Evolutionary conservation across 2,888 invertebrate species (phyloP).

Genomic region (Amiota communis): DNA sequence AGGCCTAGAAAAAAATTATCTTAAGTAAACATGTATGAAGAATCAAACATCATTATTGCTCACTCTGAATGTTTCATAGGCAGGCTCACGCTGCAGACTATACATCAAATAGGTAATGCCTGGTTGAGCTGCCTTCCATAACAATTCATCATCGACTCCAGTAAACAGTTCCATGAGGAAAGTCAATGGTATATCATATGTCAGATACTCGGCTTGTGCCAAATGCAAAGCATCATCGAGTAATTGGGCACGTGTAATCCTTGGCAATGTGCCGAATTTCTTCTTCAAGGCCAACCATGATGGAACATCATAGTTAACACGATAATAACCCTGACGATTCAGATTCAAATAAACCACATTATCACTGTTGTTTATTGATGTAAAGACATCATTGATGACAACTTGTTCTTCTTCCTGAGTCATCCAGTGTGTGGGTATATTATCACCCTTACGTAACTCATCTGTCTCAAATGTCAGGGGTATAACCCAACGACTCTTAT

Average conservation of each 20-base stretch:
- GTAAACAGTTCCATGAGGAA: constrained; percentile 74
- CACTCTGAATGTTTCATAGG: constrained; percentile 78
- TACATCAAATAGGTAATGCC: constrained; percentile 77
- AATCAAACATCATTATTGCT: constrained; percentile 35
- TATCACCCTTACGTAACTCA: constrained; percentile 62
- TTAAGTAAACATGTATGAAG: neutral
- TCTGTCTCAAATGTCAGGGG: constrained; percentile 72
- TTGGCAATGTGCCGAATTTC: constrained; percentile 76
- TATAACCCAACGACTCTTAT: constrained; percentile 69
- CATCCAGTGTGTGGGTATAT: constrained; percentile 71
- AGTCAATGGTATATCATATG: constrained; percentile 76
- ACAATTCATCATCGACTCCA: constrained; percentile 75
- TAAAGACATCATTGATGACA: constrained; percentile 65
- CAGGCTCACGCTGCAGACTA: constrained; percentile 77
- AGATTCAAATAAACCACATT: constrained; percentile 73
- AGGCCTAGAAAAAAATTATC: constrained; percentile 59
- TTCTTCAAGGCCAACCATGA: constrained; percentile 77
- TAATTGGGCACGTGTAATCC: constrained; percentile 79
- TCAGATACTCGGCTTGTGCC: constrained; percentile 76
- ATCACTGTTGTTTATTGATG: constrained; percentile 56
- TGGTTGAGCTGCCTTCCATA: constrained; percentile 77
- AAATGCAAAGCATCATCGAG: constrained; percentile 80
- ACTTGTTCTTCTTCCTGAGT: constrained; percentile 62
- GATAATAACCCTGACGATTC: constrained; percentile 77
- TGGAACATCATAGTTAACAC: constrained; percentile 78